Evolutionary conservation across 2,888 invertebrate species (phyloP), one percentile per base, ranked within the genome.

Genomic region (Augochlorella aurata): DNA sequence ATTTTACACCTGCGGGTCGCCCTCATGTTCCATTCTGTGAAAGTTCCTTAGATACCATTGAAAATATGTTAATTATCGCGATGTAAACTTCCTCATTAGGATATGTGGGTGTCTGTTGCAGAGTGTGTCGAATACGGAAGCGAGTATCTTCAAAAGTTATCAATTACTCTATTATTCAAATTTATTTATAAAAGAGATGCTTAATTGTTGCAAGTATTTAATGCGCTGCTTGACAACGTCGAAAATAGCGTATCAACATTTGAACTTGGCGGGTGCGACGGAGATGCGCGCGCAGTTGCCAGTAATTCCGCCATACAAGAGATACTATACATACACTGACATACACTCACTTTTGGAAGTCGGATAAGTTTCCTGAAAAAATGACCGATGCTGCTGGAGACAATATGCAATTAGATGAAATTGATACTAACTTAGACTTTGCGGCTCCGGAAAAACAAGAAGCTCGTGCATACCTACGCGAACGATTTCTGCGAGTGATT

Each of bases 401-500:
- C 58, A 45, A 44, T 21, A 69, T 68, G 47, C 71, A 68, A 66
- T 50, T 74, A 14, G 79, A 84, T 44, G 74, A 86, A 18, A 82
- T 77, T 21, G 75, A 68, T 14, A 18, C 68, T 5, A 84, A 84
- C 52, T 81, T 88, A 63, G 89, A 90, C 49, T 93, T 92, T 84
- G 88, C 92, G 3, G 84, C 88, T 8, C 79, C 86, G 44, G 93
- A 93, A 70, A 93, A 93, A 77, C 94, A 94, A 87, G 91, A 91
- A 79, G 93, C 93, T 3, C 92, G 94, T 68, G 91, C 94, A 67
- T 92, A 93, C 87, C 82, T 94, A 52, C 91, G 94, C n/a, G 94
- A 94, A 90, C 90, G 93, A 84, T 94, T 94, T 88, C 88, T 94
- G 7, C 90, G 93, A 80, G 91, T 92, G 16, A 86, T 94, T 68